These are phyloP conservation scores for Smittia sp. DNA, from an alignment of 2,888 invertebrate genomes.

Conservation along the genomic window DNA sequence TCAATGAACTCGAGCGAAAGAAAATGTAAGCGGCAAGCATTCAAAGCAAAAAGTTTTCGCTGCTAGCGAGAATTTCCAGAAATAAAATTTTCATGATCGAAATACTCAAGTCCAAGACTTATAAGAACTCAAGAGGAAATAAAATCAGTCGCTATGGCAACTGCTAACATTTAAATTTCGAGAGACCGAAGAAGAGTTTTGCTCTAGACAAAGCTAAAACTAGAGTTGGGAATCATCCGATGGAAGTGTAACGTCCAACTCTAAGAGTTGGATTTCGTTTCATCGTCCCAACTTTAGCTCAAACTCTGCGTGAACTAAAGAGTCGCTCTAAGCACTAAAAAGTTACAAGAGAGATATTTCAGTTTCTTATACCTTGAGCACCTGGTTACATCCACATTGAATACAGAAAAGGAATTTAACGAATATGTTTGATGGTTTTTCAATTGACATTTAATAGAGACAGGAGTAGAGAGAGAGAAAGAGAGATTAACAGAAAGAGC, in stretches of 20 bases:
- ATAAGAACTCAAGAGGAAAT: too few species aligned
- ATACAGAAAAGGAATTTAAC: background rate
- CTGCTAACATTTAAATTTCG: background rate
- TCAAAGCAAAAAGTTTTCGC: too few species aligned
- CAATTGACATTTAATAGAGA: constrained; percentile 2
- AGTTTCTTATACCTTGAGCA: constrained; percentile 55
- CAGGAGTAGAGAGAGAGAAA: constrained; percentile 7
- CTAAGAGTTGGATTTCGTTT: background rate
- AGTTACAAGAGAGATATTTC: constrained; percentile 23
- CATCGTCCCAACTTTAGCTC: background rate
- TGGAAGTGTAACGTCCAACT: background rate
- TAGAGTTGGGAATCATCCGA: background rate
- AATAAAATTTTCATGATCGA: background rate
- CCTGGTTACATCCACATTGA: constrained; percentile 48
- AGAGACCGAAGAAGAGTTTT: background rate
- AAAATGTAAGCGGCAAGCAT: background rate
- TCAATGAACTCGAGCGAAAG: background rate
- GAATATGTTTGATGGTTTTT: background rate
- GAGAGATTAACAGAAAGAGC: background rate
- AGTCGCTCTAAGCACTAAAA: background rate
- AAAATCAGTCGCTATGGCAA: too few species aligned
- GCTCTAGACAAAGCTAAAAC: background rate
- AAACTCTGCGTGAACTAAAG: background rate
- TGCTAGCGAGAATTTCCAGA: background rate
- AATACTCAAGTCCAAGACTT: too few species aligned